Evolutionary conservation across 2,113 vertebrate genomes (phyloP).

Genomic region (Heptranchias perlo): DNA sequence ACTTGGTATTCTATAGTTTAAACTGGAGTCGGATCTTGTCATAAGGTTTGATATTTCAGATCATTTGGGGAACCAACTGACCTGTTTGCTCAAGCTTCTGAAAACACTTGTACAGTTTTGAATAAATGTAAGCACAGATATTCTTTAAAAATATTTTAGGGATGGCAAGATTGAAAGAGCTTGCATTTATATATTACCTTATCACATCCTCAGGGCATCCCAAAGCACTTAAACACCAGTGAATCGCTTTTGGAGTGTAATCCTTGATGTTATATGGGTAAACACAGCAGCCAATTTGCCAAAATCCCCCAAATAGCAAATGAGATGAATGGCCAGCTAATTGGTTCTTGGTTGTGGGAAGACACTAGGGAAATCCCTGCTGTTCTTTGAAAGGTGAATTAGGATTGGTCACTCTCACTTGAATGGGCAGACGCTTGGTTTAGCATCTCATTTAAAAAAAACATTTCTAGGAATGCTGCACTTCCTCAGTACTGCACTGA

Average conservation of each 20-base stretch:
- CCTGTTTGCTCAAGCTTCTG: not conserved
- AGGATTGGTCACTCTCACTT: not conserved
- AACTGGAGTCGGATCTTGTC: not conserved
- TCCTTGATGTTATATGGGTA: not conserved
- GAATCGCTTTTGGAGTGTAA: conserved; percentile 8
- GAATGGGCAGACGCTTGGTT: not conserved
- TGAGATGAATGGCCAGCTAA: not conserved
- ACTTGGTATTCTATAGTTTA: not conserved
- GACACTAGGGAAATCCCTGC: not conserved
- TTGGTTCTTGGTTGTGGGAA: not conserved
- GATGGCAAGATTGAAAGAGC: not conserved
- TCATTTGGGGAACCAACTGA: not conserved
- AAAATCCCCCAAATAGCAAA: not conserved
- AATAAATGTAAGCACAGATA: not conserved
- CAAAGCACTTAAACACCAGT: not conserved
- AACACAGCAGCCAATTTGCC: not conserved
- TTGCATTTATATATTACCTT: not conserved
- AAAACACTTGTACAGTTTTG: not conserved
- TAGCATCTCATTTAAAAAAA: not conserved
- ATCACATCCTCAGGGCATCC: not conserved
- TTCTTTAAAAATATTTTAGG: not conserved
- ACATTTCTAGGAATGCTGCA: not conserved
- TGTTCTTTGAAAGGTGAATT: not conserved
- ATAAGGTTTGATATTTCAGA: conserved; percentile 15
- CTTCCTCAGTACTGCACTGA: not conserved